A percentile compares a stretch with the other conserved stretches of the same genome.
Conservation (phyloP, 2,113 vertebrate species). For the Ibidorhyncha struthersii region DNA sequence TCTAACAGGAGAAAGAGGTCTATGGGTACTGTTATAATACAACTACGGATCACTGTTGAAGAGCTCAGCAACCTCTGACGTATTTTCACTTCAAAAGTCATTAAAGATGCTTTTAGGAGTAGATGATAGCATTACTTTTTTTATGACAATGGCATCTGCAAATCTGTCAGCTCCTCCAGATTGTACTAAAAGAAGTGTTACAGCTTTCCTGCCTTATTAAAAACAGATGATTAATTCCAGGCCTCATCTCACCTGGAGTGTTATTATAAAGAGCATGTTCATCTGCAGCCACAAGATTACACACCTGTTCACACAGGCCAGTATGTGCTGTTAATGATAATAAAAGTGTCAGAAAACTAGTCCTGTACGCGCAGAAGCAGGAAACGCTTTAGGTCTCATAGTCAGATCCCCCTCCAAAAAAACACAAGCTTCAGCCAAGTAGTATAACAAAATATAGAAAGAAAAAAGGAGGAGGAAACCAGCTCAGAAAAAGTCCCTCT, state of each 20-base stretch:
- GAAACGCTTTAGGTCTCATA: background rate
- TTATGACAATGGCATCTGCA: background rate
- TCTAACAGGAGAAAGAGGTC: background rate
- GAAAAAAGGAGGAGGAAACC: background rate
- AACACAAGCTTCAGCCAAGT: background rate
- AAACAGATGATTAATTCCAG: background rate
- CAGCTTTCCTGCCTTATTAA: background rate
- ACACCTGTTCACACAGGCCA: background rate
- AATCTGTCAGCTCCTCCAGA: background rate
- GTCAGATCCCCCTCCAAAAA: background rate
- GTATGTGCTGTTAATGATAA: background rate
- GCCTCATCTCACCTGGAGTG: background rate
- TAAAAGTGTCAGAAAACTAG: background rate
- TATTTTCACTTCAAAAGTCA: background rate
- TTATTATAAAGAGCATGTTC: background rate
- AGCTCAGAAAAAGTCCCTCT: background rate
- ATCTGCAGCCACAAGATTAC: background rate
- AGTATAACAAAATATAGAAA: background rate
- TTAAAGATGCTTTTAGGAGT: background rate
- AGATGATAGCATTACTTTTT: background rate
- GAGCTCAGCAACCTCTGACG: background rate
- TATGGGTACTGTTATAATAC: background rate
- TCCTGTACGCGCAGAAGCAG: background rate
- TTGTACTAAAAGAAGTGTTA: background rate
- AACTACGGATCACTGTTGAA: background rate